Base-by-base conservation (phyloP, 2,113 vertebrate species). In the Hystrix brachyura region DNA sequence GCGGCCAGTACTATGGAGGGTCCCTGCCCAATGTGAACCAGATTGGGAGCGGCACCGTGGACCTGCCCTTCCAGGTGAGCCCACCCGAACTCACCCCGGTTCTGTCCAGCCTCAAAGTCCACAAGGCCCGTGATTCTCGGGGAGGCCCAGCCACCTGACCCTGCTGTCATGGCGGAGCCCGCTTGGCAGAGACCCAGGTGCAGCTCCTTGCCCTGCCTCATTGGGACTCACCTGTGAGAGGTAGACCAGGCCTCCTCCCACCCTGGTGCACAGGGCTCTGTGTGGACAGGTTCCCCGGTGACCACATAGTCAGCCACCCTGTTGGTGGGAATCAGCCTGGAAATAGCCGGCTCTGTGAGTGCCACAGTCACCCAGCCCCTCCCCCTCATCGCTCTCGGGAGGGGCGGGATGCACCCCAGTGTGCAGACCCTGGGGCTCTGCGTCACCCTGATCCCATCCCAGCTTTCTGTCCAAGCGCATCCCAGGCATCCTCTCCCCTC, bases 21-120 rank as follows among this genome's bases (percentile, higher is more conserved):
- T 99, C 99, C 86, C 98, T 99, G 98, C 99, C 99, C 99, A 99
- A 99, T 95, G 99, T 99, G 98, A 99, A 99, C 98, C 99, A 99
- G 99, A 99, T 99, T 97, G 99, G 99, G 97, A 99, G 99, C 98
- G 99, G 99, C 98, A 99, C 99, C 96, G 99, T 99, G 99, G 99
- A 99, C 98, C 99, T 99, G 98, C 99, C 99, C 98, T 99, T 99
- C 99, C 99, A 99, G 99, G 99, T 99, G 98, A 99, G 99, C 60
- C 55, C n/a, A 1, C 2, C 25, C 17, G 34, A 7, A 27, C 25
- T 21, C 15, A 15, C 19, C 21, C 19, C 19, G 38, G n/a, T 38
- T 43, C 2, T n/a, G 34, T n/a, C 38, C 38, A 19, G n/a, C 72
- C 46, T 48, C 72, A 23, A 13, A 11, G 51, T 14, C 95, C 60